A percentile compares a stretch with the other conserved stretches of the same genome.
phyloP scores from a whole-genome alignment of 2,113 vertebrate species.

The Psephotus haematonotus region DNA sequence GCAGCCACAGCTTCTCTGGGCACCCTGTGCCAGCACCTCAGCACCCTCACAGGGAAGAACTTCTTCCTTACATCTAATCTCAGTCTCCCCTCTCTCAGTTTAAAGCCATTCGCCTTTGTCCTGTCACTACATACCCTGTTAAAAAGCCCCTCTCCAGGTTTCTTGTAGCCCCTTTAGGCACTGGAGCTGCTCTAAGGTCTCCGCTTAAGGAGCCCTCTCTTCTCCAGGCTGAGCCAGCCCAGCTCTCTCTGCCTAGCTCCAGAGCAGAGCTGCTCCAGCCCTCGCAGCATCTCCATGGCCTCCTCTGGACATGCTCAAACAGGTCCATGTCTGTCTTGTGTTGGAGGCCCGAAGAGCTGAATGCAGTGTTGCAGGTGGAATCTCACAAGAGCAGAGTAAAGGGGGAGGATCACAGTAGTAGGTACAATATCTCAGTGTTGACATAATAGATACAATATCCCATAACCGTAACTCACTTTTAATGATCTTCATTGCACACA shows the following conservation, averaged over 20 bases:
- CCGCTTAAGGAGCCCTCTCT: neutral
- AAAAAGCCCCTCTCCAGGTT: too few species aligned
- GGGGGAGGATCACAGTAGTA: neutral
- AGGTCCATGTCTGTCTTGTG: too few species aligned
- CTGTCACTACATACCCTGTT: too few species aligned
- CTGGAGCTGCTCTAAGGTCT: neutral
- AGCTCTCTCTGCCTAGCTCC: neutral
- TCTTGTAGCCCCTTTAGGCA: neutral
- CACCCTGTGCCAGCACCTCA: too few species aligned
- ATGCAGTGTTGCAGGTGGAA: neutral
- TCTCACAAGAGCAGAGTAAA: neutral
- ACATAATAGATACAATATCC: neutral
- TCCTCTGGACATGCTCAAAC: too few species aligned
- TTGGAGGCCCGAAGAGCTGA: too few species aligned
- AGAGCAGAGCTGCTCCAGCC: neutral
- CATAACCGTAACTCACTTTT: neutral
- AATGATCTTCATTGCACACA: neutral
- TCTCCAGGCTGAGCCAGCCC: neutral
- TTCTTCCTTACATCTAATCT: too few species aligned
- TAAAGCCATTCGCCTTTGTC: too few species aligned
- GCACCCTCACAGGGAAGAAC: too few species aligned
- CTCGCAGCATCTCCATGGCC: neutral
- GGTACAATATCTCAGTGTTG: neutral
- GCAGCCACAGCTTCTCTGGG: too few species aligned
- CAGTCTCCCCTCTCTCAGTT: too few species aligned